phyloP scores from a whole-genome alignment of 2,113 vertebrate species.

The Microtus pennsylvanicus region DNA sequence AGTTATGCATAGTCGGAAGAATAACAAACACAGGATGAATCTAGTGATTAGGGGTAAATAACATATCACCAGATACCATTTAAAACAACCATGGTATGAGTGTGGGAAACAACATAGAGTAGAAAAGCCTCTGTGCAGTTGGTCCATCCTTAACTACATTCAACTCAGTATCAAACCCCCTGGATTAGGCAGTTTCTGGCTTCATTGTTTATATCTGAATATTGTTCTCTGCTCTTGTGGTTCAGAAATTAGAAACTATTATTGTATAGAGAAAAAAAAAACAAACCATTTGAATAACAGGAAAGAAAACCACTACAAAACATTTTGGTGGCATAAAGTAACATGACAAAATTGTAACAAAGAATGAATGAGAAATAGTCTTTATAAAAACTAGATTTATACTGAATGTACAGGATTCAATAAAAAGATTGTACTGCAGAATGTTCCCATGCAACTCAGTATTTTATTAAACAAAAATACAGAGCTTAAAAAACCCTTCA shows the following conservation, averaged over 20 bases:
- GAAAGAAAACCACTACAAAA: slow-evolving; percentile 48
- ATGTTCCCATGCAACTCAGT: not conserved
- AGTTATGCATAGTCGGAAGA: not conserved
- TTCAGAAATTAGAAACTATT: not conserved
- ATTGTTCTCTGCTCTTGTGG: not conserved
- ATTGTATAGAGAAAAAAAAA: not conserved
- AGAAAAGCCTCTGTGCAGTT: not conserved
- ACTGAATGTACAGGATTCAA: slow-evolving; percentile 9
- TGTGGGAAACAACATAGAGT: not conserved
- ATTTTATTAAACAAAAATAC: slow-evolving; percentile 38
- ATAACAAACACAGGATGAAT: not conserved
- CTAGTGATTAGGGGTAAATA: not conserved
- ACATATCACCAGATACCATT: not conserved
- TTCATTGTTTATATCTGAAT: not conserved
- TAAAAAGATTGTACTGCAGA: slow-evolving; percentile 34
- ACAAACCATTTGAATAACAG: not conserved
- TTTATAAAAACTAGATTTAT: slow-evolving; percentile 38
- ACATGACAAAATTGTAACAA: slow-evolving; percentile 17
- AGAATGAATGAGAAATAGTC: not conserved
- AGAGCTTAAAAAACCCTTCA: slow-evolving; percentile 25
- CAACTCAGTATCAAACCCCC: not conserved
- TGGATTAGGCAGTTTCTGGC: not conserved
- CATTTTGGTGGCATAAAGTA: not conserved
- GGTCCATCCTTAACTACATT: not conserved
- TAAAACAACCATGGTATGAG: not conserved